Evolutionary conservation across 2,888 invertebrate genomes (phyloP), one percentile per base, ranked within the genome.

Genomic region (Eupithecia vulgata): DNA sequence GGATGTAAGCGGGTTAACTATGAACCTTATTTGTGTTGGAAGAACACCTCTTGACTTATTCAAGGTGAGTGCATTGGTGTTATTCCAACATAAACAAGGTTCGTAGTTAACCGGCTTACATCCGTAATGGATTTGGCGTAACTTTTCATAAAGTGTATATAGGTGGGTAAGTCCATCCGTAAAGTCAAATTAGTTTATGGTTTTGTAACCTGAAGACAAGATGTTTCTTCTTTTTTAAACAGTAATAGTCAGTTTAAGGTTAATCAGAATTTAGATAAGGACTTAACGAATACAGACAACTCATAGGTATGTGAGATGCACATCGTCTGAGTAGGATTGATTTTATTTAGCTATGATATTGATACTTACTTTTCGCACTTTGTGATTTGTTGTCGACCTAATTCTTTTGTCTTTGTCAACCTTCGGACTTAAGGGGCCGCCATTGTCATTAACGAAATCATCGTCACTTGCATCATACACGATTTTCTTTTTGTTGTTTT

Each of bases 401-500:
- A 76, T 81, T 37, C 76, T 81, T n/a, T 79, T 75, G 4, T 75
- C 74, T 66, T 78, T 76, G 21, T 67, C 68, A 45, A 52, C 71
- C 37, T 73, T 81, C 25, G 81, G 81, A 82, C 80, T 88, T 69
- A 74, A 79, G 21, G 59, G 72, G 15, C 68, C 70, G n/a, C 68
- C 78, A 68, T 82, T 86, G 1, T 85, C 81, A 64, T 84, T 74
- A 57, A 90, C 84, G 79, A 95, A 95, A 77, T 95, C 95, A 75
- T 95, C 94, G 75, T 94, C 94, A 70, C 91, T 90, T n/a, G 91
- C 89, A 30, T 88, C 83, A 76, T 89, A 89, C 25, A 52, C 40
- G 34, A 68, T 68, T 65, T 25, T 64, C 52, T 68, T 73, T 12
- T 52, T 67, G 48, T 57, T 45, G 8, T 52, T 34, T 17, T 65